Evolutionary conservation across 2,113 vertebrate species (phyloP).

Genomic region (Sorex araneus): DNA sequence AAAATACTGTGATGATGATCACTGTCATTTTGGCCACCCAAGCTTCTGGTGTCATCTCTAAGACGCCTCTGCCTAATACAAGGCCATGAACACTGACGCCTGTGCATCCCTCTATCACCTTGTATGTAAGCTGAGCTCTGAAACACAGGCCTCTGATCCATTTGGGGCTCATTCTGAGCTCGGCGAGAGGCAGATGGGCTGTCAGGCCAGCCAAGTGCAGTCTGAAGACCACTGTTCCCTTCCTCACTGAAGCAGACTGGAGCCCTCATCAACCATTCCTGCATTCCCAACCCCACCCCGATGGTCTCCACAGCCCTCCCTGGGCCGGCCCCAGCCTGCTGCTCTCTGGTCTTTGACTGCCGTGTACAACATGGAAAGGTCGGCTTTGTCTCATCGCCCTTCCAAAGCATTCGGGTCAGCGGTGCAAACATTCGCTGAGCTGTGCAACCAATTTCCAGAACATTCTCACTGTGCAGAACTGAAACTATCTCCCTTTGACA

Average conservation of each 20-base stretch:
- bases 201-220: too few species aligned
- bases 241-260: not conserved
- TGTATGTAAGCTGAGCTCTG: not conserved
- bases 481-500: not conserved
- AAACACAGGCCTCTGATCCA: not conserved
- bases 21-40: not conserved
- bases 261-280: not conserved
- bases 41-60: not conserved
- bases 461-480: too few species aligned
- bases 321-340: not conserved
- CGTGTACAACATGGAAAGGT: not conserved
- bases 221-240: not conserved
- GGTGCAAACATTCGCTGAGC: too few species aligned
- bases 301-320: not conserved
- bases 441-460: too few species aligned
- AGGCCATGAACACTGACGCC: not conserved
- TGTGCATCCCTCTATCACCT: not conserved
- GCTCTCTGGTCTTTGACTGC: not conserved
- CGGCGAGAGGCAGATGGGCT: not conserved
- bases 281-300: not conserved
- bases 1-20: not conserved
- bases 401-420: not conserved
- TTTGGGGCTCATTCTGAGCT: not conserved
- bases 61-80: not conserved
- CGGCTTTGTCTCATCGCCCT: not conserved